Conservation (phyloP, 2,888 invertebrate genomes). For the Apocheima hispidaria region DNA sequence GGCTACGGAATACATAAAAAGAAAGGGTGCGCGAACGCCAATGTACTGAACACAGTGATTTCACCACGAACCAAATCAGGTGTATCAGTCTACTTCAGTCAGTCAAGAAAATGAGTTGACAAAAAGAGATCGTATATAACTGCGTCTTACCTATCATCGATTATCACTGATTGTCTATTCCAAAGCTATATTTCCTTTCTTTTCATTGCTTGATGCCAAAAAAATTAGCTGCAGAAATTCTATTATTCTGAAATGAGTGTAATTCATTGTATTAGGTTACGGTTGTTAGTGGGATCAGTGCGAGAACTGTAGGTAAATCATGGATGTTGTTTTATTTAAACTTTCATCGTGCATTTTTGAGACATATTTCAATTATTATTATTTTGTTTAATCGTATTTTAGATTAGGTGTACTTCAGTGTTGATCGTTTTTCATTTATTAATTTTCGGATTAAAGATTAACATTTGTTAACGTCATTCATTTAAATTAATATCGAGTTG, state of each 20-base stretch:
- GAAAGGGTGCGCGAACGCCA: background rate
- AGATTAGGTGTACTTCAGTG: no score
- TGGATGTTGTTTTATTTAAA: background rate
- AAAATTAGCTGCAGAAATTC: constrained; percentile 75
- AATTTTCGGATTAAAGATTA: no score
- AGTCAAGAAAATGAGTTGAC: background rate
- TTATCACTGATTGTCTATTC: constrained; percentile 79
- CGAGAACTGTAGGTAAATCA: constrained; percentile 28
- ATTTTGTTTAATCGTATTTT: no score
- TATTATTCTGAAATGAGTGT: constrained; percentile 72
- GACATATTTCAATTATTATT: background rate
- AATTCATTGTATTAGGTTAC: constrained; percentile 77
- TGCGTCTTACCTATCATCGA: constrained; percentile 40
- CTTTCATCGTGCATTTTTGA: background rate
- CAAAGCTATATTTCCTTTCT: constrained; percentile 77
- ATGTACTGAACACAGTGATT: background rate
- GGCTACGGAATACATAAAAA: background rate
- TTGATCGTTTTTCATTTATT: no score
- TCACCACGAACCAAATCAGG: background rate
- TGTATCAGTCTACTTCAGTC: no score
- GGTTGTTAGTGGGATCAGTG: constrained; percentile 66
- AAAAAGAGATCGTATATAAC: background rate
- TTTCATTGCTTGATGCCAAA: constrained; percentile 85
- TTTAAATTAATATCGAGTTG: no score
- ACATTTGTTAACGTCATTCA: no score